Conservation (phyloP, 1,140 invertebrate genomes). For the Nymphalis io region DNA sequence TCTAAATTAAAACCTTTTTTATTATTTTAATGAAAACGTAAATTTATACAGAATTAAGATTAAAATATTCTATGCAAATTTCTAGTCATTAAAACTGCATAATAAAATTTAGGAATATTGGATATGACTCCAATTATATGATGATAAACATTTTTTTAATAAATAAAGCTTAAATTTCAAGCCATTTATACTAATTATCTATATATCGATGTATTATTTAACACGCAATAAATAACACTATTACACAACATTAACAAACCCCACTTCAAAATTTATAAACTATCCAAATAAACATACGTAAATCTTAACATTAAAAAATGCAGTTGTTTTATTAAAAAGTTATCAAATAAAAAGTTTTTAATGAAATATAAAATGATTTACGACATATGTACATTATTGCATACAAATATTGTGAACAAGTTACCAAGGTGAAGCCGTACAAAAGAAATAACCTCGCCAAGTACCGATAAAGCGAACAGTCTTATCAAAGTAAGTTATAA, state of each 20-base stretch:
- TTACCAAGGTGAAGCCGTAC: slow-evolving; percentile 64
- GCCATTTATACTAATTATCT: too few species aligned
- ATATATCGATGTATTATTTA: too few species aligned
- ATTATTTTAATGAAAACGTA: too few species aligned
- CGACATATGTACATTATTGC: slow-evolving; percentile 21
- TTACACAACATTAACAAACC: too few species aligned
- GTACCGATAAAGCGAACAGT: slow-evolving; percentile 61
- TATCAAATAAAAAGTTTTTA: background rate
- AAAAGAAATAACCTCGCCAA: slow-evolving; percentile 58
- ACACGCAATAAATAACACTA: too few species aligned
- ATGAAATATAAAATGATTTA: background rate
- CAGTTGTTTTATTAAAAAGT: slow-evolving; percentile 1
- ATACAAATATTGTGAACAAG: slow-evolving; percentile 42
- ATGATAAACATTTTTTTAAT: background rate
- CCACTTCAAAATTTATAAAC: too few species aligned
- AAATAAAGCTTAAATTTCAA: background rate
- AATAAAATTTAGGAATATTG: background rate
- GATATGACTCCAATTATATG: background rate
- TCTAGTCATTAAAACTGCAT: too few species aligned
- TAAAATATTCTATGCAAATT: too few species aligned
- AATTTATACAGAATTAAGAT: too few species aligned
- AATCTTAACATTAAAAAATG: too few species aligned
- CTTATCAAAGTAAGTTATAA: slow-evolving; percentile 72
- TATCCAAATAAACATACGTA: too few species aligned
- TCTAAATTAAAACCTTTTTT: too few species aligned